Evolutionary conservation across 2,888 invertebrate genomes (phyloP), one percentile per base, ranked within the genome.

Genomic region (Sisyra nigra): DNA sequence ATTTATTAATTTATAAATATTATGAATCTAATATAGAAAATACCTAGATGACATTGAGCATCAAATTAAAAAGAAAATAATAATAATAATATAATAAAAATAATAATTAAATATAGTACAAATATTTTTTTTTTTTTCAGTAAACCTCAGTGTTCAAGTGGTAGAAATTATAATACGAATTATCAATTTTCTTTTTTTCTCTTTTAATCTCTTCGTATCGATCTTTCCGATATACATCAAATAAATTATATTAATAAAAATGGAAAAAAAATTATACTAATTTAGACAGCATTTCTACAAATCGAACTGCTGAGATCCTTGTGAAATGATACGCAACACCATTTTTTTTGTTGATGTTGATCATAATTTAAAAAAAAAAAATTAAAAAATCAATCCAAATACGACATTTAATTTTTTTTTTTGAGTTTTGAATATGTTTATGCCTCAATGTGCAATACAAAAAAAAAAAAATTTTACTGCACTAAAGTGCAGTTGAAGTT

Each of bases 111-210:
- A 38, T 38, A 43, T 37, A 15, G 17, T 38, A 19, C 17, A 34
- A 42, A 31, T 24, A 24, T 24, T 24, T n/a, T n/a, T n/a, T n/a
- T n/a, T n/a, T n/a, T n/a, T n/a, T 24, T 24, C 3, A 24, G 32
- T 31, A 11, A 51, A 58, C 58, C 65, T 61, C 60, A 61, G 57
- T 60, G 63, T 65, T 65, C 66, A 65, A 65, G 66, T 61, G 56
- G 61, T 58, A 64, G 65, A 64, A 63, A 63, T 52, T 31, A 31
- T 29, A 31, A 32, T 17, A 38, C 38, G 18, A 13, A 35, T 15
- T 35, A 15, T 35, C 9, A 35, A 35, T 35, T 13, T 15, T 15
- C 35, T 15, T 15, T 35, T 35, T 35, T 35, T 15, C 9, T n/a
- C 35, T 9, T 15, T n/a, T n/a, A 13, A 13, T 13, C 8, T n/a